Percentiles rank a stretch among this genome's conserved stretches.
phyloP scores from a whole-genome alignment of 2,113 vertebrate genomes.

The Heterotis niloticus region DNA sequence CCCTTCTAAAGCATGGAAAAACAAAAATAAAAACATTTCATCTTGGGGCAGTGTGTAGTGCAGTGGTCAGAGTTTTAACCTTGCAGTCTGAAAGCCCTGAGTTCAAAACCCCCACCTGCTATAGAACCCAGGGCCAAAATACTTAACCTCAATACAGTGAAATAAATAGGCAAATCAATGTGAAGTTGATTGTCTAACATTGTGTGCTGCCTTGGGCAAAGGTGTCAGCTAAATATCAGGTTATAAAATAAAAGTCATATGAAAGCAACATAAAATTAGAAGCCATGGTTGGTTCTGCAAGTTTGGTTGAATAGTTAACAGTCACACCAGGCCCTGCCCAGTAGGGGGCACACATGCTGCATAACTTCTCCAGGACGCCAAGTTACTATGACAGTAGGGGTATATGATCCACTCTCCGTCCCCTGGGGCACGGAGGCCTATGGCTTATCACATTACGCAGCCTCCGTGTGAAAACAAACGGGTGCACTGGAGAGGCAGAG shows the following conservation, averaged over 20 bases:
- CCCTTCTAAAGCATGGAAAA: neutral
- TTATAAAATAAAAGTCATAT: too few relatives aligned
- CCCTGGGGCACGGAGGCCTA: neutral
- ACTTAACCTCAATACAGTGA: too few relatives aligned
- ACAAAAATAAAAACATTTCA: conserved; percentile 2
- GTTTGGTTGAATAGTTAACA: neutral
- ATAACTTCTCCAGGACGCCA: neutral
- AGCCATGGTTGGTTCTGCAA: neutral
- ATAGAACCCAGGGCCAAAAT: too few relatives aligned
- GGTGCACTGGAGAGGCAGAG: neutral
- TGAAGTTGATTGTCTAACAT: too few relatives aligned
- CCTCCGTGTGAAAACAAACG: conserved; percentile 7
- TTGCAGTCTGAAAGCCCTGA: too few relatives aligned
- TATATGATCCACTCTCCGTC: conserved; percentile 6
- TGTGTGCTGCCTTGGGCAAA: too few relatives aligned
- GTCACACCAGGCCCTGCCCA: neutral
- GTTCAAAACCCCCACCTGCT: too few relatives aligned
- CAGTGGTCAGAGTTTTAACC: too few relatives aligned
- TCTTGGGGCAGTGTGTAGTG: neutral
- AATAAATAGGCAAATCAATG: too few relatives aligned
- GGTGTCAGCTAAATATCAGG: too few relatives aligned
- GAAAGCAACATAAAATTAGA: neutral
- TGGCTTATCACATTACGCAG: conserved; percentile 15
- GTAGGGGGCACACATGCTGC: conserved; percentile 14
- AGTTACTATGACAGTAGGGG: conserved; percentile 1